Evolutionary conservation across 2,113 vertebrate genomes (phyloP), one percentile per base, ranked within the genome.

Genomic region (Zosterops hypoxanthus): DNA sequence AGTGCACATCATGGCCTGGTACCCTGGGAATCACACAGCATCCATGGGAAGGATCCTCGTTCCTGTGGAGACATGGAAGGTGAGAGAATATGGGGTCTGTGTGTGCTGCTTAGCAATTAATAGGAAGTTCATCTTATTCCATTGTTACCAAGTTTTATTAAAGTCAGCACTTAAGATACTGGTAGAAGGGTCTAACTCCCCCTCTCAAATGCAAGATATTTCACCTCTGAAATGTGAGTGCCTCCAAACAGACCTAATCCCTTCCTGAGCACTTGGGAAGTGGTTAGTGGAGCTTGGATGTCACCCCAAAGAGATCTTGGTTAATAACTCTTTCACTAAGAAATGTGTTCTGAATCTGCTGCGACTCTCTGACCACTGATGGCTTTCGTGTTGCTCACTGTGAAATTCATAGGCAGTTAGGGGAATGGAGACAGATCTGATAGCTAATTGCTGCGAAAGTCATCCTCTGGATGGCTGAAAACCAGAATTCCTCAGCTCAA

Each of bases 261-360:
- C 28, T 76, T 85, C 70, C 28, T 57, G 59, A 86, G 55, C 39
- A 39, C 56, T 94, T 91, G 86, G 81, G 66, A 89, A 79, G 55
- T 0, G 0, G 36, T 78, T 92, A 71, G 29, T 21, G 50, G 66
- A 79, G 78, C 53, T 82, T 80, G 66, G 78, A 79, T 87, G 70
- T 79, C 84, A 76, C 69, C 87, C 81, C 26, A 28, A 92, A 79
- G 57, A 88, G 83, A 90, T 77, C 31, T 73, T 55, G 56, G 75
- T 66, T 90, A 91, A 76, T 91, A 91, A 60, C 78, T 88, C 68
- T 80, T 85, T 50, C 82, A 36, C 8, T 1, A 80, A 70, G 65
- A 87, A 95, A 91, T 90, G 39, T 95, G 82, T 82, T 95, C 89
- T 84, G 92, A 61, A 91, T 94, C 57, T 86, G 4, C 60, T 76